A percentile compares a stretch with the other conserved stretches of the same genome.
Evolutionary conservation across 2,113 vertebrate genomes (phyloP).

Genomic region (Bostrychus sinensis): DNA sequence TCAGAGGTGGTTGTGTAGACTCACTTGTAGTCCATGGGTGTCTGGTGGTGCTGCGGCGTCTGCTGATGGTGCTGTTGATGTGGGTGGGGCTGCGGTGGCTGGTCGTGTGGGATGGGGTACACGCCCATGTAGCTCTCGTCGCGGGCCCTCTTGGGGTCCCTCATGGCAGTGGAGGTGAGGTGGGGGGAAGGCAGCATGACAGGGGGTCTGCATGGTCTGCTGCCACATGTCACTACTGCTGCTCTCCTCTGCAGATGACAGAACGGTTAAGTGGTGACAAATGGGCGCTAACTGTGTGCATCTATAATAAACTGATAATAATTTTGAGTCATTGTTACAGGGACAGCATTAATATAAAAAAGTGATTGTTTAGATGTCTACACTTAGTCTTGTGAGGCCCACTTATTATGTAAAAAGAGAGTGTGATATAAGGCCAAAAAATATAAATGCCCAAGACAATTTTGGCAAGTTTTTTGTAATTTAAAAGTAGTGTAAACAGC

Average conservation of each 20-base stretch:
- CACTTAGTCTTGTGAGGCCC: no score
- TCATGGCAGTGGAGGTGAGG: slow-evolving; percentile 95
- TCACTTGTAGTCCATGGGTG: slow-evolving; percentile 97
- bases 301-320: no score
- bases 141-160: slow-evolving; percentile 92
- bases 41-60: slow-evolving; percentile 83
- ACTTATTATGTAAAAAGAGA: no score
- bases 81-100: slow-evolving; percentile 82
- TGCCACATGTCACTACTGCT: slow-evolving; percentile 97
- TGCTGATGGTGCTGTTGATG: slow-evolving; percentile 80
- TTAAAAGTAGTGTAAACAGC: no score
- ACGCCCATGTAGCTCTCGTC: slow-evolving; percentile 95
- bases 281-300: no score
- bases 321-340: no score
- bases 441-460: no score
- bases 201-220: slow-evolving; percentile 91
- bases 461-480: no score
- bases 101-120: slow-evolving; percentile 92
- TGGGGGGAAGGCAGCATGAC: slow-evolving; percentile 97
- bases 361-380: no score
- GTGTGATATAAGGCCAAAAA: no score
- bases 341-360: no score
- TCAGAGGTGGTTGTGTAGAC: slow-evolving; percentile 14
- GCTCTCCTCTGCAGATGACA: slow-evolving; percentile 88
- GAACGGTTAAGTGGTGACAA: no score